These are phyloP conservation scores for Strongylocentrotus purpuratus DNA, from an alignment of 35 echinoderm and acorn worm species.

Conservation along the genomic window DNA sequence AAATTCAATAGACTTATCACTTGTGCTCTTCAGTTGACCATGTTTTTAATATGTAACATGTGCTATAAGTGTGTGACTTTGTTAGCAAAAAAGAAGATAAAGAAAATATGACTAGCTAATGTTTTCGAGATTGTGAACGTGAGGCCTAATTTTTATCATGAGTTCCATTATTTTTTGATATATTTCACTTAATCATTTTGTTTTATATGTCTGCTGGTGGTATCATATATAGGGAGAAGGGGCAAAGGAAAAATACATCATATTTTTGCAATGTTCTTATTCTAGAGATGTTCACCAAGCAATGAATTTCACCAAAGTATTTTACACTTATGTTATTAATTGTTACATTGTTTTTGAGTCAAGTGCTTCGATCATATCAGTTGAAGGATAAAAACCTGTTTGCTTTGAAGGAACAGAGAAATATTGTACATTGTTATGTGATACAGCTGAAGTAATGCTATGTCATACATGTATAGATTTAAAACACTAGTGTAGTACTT, in stretches of 20 bases:
- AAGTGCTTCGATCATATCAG: conserved; percentile 17
- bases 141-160: conserved; percentile 4
- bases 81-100: background rate
- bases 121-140: background rate
- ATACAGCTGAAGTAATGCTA: background rate
- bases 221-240: background rate
- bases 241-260: background rate
- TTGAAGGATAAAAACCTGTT: background rate
- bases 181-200: background rate
- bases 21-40: conserved; percentile 23
- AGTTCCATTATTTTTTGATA: conserved; percentile 18
- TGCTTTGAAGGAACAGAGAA: background rate
- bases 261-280: conserved; percentile 38
- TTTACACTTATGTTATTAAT: conserved; percentile 36
- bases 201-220: conserved; percentile 19
- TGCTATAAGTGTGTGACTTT: conserved; percentile 50
- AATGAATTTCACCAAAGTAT: conserved; percentile 53
- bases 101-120: background rate
- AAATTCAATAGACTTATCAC: conserved; percentile 17
- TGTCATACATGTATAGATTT: background rate
- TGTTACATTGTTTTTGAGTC: background rate
- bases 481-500: background rate
- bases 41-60: conserved; percentile 14
- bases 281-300: conserved; percentile 14
- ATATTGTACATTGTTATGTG: background rate